Base-by-base conservation (phyloP, 92 coral and sea anemone genomes). In the Porites lobata region DNA sequence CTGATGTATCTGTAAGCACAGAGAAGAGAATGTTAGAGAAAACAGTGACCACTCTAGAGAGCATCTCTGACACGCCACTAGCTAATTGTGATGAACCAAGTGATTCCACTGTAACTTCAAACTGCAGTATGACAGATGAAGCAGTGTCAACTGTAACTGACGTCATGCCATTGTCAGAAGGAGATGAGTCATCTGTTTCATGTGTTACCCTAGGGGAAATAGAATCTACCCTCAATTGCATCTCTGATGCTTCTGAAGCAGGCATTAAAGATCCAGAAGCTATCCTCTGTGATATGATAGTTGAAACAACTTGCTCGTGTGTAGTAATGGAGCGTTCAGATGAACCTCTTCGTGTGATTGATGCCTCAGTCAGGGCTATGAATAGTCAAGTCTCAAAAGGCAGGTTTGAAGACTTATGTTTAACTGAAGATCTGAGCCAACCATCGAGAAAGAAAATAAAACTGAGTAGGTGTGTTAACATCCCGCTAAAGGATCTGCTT, bases 361-460 rank as follows among this genome's bases (percentile, higher is more conserved):
- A 26, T 7, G 38, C 53, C 1, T 32, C n/a, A 8, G 8, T 59
- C 19, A 77, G 38, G 24, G 54, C 71, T 61, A 17, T 11, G 69
- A 62, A 1, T 26, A 38, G 57, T 43, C 22, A 38, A 26, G 8
- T 26, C 52, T 17, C 81, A 18, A 18, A 77, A 38, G 20, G 50
- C 61, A 51, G 65, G 4, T 43, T 2, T 63, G 20, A 65, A 11
- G 20, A 15, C 12, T 24, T 51, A 8, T 43, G 0, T 20, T 21
- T 50, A n/a, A 9, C 21, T 15, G 24, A 53, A 29, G 63, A 21
- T 4, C 1, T 50, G 50, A 68, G 19, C 22, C 74, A 80, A 50
- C 85, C 85, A 50, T 72, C 85, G 1, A 50, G 17, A 20, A 80
- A 80, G 22, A 80, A 80, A 64, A 52, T 21, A 68, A 80, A 50